phyloP scores from a whole-genome alignment of 2,113 vertebrate species.

The Coturnix japonica region DNA sequence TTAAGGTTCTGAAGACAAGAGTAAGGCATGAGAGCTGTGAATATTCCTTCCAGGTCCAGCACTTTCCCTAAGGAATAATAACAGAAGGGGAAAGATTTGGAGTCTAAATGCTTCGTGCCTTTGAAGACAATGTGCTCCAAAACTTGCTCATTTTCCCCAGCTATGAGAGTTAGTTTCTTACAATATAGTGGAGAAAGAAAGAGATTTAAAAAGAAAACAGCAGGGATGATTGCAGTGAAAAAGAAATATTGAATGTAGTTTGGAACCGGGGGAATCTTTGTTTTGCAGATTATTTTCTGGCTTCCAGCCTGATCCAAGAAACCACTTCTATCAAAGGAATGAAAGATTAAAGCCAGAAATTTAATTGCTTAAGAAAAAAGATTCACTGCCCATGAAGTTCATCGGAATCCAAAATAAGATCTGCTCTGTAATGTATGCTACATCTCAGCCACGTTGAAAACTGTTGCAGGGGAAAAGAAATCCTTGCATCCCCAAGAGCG shows the following conservation, averaged over 20 bases:
- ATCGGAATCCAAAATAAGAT: conserved; percentile 37
- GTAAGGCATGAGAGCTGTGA: background rate
- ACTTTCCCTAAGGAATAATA: background rate
- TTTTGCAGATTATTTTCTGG: conserved; percentile 58
- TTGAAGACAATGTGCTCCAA: background rate
- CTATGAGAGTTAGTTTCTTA: background rate
- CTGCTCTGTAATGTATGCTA: background rate
- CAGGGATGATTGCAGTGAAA: background rate
- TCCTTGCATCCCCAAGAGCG: conserved; percentile 34
- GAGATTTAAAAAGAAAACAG: background rate
- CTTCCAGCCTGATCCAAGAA: conserved; percentile 52
- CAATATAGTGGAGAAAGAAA: background rate
- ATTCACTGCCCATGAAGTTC: conserved; percentile 34
- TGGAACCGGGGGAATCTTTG: conserved; percentile 50
- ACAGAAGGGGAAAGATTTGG: background rate
- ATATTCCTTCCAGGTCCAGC: background rate
- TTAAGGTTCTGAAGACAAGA: background rate
- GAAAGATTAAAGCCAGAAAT: conserved; percentile 61
- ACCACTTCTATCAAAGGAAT: conserved; percentile 64
- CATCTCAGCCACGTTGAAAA: conserved; percentile 4
- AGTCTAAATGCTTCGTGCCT: background rate
- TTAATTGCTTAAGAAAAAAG: conserved; percentile 59
- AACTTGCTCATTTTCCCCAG: background rate
- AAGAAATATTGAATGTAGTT: conserved; percentile 39
- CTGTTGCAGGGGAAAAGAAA: conserved; percentile 10